Percentiles rank a stretch among this genome's conserved stretches.
Evolutionary conservation across 2,113 vertebrate species (phyloP).

Genomic region (Chrysemys picta): DNA sequence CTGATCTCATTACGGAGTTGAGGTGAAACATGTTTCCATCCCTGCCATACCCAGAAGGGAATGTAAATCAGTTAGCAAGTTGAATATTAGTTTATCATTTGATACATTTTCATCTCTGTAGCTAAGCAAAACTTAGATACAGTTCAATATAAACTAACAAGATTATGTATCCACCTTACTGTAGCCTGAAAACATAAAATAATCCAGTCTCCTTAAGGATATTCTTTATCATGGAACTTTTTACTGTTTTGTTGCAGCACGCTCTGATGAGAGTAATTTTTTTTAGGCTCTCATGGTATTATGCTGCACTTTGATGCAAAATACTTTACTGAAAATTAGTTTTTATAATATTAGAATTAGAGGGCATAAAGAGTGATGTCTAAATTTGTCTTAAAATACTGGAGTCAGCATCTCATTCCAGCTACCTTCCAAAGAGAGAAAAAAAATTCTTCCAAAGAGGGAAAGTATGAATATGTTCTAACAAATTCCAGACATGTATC

Average conservation of each 20-base stretch:
- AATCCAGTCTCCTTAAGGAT: not conserved
- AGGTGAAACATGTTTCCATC: not conserved
- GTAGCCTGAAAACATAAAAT: not conserved
- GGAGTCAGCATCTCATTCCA: not conserved
- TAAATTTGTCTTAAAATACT: not conserved
- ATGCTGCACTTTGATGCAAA: not conserved
- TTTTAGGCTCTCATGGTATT: not conserved
- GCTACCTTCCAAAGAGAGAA: not conserved
- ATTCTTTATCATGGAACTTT: not conserved
- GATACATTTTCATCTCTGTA: not conserved
- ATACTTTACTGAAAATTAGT: not conserved
- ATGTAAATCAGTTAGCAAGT: not conserved
- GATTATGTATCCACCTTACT: not conserved
- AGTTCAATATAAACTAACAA: not conserved
- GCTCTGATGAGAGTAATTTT: not conserved
- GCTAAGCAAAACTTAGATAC: not conserved
- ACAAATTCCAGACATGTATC: not conserved
- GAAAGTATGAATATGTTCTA: not conserved
- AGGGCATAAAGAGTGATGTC: not conserved
- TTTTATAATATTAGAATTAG: not conserved
- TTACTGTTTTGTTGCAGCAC: not conserved
- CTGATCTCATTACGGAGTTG: not conserved
- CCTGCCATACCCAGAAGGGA: not conserved
- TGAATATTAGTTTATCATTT: not conserved
- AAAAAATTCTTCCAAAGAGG: not conserved